A percentile compares a stretch with the other conserved stretches of the same genome.
phyloP scores from a whole-genome alignment of 92 coral and sea anemone genomes.

The Umimayanthus kanabou region DNA sequence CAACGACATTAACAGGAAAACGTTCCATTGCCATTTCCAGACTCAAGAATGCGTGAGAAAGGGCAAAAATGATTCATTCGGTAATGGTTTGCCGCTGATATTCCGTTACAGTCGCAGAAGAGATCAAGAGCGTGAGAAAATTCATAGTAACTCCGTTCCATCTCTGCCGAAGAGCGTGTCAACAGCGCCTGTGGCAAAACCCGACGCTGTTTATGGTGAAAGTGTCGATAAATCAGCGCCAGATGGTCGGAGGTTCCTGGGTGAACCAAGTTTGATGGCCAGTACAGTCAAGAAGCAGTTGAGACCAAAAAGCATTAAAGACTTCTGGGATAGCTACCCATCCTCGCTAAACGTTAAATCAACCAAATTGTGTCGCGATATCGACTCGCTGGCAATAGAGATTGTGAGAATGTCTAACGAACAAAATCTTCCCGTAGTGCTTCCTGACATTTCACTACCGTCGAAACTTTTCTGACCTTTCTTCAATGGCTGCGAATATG shows the following conservation, averaged over 20 bases:
- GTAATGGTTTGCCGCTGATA: background rate
- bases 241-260: background rate
- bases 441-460: background rate
- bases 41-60: background rate
- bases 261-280: background rate
- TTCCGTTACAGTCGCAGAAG: conserved; percentile 14
- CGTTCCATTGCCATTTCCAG: background rate
- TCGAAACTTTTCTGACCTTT: background rate
- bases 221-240: background rate
- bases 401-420: conserved; percentile 8
- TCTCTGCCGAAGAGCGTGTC: background rate
- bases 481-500: background rate
- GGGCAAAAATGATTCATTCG: background rate
- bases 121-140: background rate
- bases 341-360: conserved; percentile 16
- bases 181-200: background rate
- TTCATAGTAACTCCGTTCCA: background rate
- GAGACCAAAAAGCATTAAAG: conserved; percentile 7
- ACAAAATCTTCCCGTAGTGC: background rate
- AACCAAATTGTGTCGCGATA: background rate
- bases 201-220: background rate
- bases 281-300: background rate
- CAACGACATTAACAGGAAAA: too few species aligned
- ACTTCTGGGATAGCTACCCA: conserved; percentile 24
- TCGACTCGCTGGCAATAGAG: conserved; percentile 29